phyloP scores from a whole-genome alignment of 2,888 invertebrate species.

The Selenia dentaria region DNA sequence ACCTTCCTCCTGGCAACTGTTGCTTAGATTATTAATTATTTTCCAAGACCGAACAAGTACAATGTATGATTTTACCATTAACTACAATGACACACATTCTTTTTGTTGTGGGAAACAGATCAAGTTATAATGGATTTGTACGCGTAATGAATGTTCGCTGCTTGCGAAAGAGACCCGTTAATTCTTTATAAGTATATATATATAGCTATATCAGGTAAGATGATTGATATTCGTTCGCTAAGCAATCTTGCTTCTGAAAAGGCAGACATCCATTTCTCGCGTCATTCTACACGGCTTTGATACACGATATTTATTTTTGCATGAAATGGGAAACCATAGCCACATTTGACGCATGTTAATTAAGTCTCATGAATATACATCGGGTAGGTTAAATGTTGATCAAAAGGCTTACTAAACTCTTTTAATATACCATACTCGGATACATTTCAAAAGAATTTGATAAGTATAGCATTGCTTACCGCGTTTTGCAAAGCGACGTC shows the following conservation, averaged over 20 bases:
- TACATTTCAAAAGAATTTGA: too few relatives aligned
- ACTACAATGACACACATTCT: slow-evolving; percentile 19
- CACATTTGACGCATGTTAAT: slow-evolving; percentile 10
- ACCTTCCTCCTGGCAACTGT: too few relatives aligned
- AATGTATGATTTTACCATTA: slow-evolving; percentile 9
- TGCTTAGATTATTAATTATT: not conserved
- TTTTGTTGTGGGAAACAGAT: slow-evolving; percentile 5
- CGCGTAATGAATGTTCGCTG: slow-evolving; percentile 9
- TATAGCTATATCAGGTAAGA: slow-evolving; percentile 14
- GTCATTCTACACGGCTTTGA: slow-evolving; percentile 15
- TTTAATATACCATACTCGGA: too few relatives aligned
- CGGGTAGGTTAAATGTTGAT: not conserved
- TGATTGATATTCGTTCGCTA: slow-evolving; percentile 26
- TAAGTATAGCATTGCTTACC: too few relatives aligned
- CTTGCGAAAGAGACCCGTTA: slow-evolving; percentile 5
- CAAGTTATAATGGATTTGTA: slow-evolving; percentile 8
- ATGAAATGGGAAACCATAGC: slow-evolving; percentile 1
- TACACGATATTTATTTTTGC: slow-evolving; percentile 7
- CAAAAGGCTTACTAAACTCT: not conserved
- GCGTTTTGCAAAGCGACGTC: too few relatives aligned
- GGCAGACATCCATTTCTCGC: slow-evolving; percentile 12
- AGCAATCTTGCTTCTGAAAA: not conserved
- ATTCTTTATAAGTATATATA: slow-evolving; percentile 21
- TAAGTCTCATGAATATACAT: slow-evolving; percentile 13
- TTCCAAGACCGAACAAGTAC: not conserved